phyloP scores from a whole-genome alignment of 2,888 invertebrate genomes.

The Tachystola acroxantha region DNA sequence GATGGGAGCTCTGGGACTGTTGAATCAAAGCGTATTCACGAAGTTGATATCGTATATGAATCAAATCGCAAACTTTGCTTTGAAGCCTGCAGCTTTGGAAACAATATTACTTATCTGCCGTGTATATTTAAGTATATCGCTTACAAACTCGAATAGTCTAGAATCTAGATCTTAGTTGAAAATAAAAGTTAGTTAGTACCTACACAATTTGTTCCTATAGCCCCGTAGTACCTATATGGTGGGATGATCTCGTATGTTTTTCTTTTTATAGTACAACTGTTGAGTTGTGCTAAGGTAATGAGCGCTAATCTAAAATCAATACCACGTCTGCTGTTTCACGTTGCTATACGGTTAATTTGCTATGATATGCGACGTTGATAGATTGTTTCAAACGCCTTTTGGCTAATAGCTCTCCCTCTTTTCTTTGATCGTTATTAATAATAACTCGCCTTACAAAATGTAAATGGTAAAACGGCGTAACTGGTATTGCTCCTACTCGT shows the following conservation, averaged over 20 bases:
- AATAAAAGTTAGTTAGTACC: too few species aligned
- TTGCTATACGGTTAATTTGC: conserved; percentile 42
- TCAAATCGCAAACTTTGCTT: not conserved
- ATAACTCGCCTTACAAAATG: conserved; percentile 3
- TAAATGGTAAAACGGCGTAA: too few species aligned
- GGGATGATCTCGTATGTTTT: too few species aligned
- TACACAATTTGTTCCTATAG: too few species aligned
- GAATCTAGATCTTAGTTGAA: too few species aligned
- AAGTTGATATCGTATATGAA: not conserved
- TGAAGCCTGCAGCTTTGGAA: not conserved
- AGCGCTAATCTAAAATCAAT: conserved; percentile 58
- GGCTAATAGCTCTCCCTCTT: conserved; percentile 7
- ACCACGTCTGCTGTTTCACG: conserved; percentile 26
- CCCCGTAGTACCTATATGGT: too few species aligned
- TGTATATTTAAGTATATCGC: too few species aligned
- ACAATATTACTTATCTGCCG: too few species aligned
- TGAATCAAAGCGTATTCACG: conserved; percentile 7
- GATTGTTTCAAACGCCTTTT: conserved; percentile 30
- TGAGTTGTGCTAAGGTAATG: conserved; percentile 33
- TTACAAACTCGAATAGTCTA: too few species aligned
- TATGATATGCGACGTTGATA: conserved; percentile 35
- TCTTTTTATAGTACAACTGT: too few species aligned
- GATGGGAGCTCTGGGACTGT: conserved; percentile 4
- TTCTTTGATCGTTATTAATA: conserved; percentile 8
- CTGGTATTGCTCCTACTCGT: too few species aligned